Percentiles rank a stretch among this genome's conserved stretches.
These are phyloP conservation scores for Pseudomyrmex concolor DNA, from an alignment of 1,140 invertebrate species.

Conservation along the genomic window DNA sequence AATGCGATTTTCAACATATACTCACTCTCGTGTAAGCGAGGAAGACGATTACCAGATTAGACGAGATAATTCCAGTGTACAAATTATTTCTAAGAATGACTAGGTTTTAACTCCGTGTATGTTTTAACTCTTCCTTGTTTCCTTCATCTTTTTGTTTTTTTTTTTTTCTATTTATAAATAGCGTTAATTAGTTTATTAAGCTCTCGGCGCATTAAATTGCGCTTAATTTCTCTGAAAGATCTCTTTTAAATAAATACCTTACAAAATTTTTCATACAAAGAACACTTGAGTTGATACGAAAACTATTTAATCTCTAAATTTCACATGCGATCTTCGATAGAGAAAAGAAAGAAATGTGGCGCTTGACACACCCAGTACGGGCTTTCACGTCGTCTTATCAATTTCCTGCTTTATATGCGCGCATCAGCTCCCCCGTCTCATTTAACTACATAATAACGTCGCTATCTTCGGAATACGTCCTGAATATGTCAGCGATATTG, in stretches of 20 bases:
- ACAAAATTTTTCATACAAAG: neutral
- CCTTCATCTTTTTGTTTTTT: neutral
- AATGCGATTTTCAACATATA: conserved; percentile 22
- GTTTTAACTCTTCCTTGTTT: neutral
- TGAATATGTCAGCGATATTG: conserved; percentile 25
- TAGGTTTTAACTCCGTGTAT: neutral
- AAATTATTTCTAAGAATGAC: conserved; percentile 15
- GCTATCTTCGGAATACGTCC: conserved; percentile 18
- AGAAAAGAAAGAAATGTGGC: neutral
- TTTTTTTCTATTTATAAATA: no score
- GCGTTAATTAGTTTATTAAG: no score
- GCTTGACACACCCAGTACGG: neutral
- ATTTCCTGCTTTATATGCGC: conserved; percentile 70
- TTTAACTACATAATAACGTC: conserved; percentile 25
- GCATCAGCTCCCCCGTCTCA: neutral
- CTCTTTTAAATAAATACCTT: no score
- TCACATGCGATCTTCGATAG: neutral
- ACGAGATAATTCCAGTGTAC: conserved; percentile 33
- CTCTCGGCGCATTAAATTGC: no score
- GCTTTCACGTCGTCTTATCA: conserved; percentile 44
- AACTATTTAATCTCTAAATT: neutral
- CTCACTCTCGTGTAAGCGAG: conserved; percentile 7
- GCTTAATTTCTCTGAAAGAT: no score
- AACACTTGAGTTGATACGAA: neutral
- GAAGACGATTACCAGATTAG: conserved; percentile 38